Evolutionary conservation across 2,113 vertebrate species (phyloP), one percentile per base, ranked within the genome.

Genomic region (Collichthys lucidus): DNA sequence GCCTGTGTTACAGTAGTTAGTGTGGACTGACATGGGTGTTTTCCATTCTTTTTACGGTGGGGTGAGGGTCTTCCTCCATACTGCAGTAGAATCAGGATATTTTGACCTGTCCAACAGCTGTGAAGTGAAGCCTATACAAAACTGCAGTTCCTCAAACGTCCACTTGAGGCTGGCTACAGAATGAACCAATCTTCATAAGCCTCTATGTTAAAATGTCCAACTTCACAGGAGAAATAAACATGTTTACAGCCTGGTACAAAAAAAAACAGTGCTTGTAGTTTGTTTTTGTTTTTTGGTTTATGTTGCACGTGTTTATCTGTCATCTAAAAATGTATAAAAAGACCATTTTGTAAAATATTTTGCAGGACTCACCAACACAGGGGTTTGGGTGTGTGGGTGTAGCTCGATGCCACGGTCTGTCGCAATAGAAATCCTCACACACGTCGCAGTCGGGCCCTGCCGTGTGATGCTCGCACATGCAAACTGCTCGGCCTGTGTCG

Each of bases 351-450:
- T 17, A 11, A 4, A 24, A 56, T 35, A 61, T 40, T 61, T 22
- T 24, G 47, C 10, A 31, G 79, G 83, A 94, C 96, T 96, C 92
- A 97, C 96, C 93, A 31, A 96, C 90, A 72, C 96, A 97, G 74
- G 95, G 95, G 92, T 96, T 96, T n/a, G 96, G 94, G 65, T 96
- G 93, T 8, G 91, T 92, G 89, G 96, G 96, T 0, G 96, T 97
- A 26, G 96, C 95, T 15, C 96, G 92, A 80, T 96, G 96, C 96
- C 96, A 97, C 1, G 96, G 96, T 24, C 95, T 93, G 89, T 97
- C 96, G 35, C 90, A 96, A 85, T 93, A 95, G 80, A 96, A 97
- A 31, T 95, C 93, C 88, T 95, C 93, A 47, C 96, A 97, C 75
- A 95, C 91, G 5, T 96, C 95, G 42, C 96, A 97, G 87, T 97